Percentiles rank a stretch among this genome's conserved stretches.
Conservation (phyloP, 2,113 vertebrate genomes). For the Telmatochromis bifrenatus region DNA sequence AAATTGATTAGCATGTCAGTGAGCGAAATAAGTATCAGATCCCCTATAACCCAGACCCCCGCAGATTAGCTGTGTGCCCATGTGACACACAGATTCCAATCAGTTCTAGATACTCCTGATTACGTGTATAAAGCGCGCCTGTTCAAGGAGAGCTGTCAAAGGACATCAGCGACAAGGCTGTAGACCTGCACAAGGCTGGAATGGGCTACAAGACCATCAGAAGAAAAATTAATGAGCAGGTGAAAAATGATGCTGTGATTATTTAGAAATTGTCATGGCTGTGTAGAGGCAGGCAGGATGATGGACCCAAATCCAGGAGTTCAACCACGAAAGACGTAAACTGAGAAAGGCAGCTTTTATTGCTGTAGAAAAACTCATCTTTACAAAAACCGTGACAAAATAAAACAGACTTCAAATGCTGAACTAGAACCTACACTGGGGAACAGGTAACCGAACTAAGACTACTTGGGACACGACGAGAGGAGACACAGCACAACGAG, state of each 20-base stretch:
- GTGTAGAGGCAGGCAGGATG: neutral
- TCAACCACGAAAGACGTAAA: too few relatives aligned
- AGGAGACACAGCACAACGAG: neutral
- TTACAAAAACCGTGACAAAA: too few relatives aligned
- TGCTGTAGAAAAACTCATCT: too few relatives aligned
- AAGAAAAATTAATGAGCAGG: neutral
- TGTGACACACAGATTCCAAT: neutral
- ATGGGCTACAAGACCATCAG: rapidly evolving
- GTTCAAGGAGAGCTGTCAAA: neutral
- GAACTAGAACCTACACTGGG: too few relatives aligned
- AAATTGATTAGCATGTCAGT: neutral
- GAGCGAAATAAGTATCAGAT: neutral
- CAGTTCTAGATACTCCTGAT: neutral
- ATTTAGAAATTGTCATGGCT: neutral
- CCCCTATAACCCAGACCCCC: neutral
- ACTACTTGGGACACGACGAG: too few relatives aligned
- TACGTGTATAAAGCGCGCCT: neutral
- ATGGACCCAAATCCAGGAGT: neutral
- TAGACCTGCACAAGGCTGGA: neutral
- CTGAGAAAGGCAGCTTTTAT: too few relatives aligned
- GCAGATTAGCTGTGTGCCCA: neutral
- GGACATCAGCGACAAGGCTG: neutral
- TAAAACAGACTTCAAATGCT: too few relatives aligned
- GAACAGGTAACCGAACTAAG: too few relatives aligned
- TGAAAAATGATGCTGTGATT: neutral